Evolutionary conservation across 2,797 vertebrate genomes (phyloP), one percentile per base, ranked within the genome.

Genomic region (Novumbra hubbsi): DNA sequence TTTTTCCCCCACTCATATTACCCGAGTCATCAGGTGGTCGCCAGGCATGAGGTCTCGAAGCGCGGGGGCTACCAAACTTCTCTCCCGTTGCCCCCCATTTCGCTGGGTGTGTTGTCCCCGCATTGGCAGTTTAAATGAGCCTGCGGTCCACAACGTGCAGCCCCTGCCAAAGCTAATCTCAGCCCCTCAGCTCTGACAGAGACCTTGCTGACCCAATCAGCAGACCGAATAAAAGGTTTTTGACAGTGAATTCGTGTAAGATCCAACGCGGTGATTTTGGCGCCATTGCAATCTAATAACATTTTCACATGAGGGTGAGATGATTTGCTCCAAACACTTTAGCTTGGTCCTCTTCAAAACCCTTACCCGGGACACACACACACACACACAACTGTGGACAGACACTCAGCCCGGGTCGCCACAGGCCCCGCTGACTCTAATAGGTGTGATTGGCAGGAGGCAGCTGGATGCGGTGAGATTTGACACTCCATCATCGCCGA

Each of bases 401-500:
- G 78, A 24, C 63, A 81, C 28, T 77, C 81, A 77, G 76, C 21
- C 41, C 7, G 11, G 86, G 84, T 87, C 79, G 80, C 73, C 71
- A 73, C 77, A 21, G 50, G 50, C 73, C 75, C 76, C 77, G 28
- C 78, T 27, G 49, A 73, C 84, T 87, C 66, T 85, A 85, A 88
- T 88, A 87, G 83, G 85, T 88, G 83, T 83, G 86, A 88, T 77
- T 57, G 73, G 68, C 75, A 74, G 74, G 71, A 70, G 72, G 70
- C 69, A 15, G 45, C 65, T 68, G 72, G 74, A 79, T 78, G 57
- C 71, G 71, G 72, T 72, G 81, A 57, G 72, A 60, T 83, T 78
- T 83, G 82, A 83, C 84, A 86, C 77, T 75, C 84, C 82, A 85
- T 89, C 87, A 86, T 82, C 78, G 77, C 78, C 71, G 73, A 82